Evolutionary conservation across 2,113 vertebrate species (phyloP), one percentile per base, ranked within the genome.

Genomic region (Romanogobio albipinnatus): DNA sequence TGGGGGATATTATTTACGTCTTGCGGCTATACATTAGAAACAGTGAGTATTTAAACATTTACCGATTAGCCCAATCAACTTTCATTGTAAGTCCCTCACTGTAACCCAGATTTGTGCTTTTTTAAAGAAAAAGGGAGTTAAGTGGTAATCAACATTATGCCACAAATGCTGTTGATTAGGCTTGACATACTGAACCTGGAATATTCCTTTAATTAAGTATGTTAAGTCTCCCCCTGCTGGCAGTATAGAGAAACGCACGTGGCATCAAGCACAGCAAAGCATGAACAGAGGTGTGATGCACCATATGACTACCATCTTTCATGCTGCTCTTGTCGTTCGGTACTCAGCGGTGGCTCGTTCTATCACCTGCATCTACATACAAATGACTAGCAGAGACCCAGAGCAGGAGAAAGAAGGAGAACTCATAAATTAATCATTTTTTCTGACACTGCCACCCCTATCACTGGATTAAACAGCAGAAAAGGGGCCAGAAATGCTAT

Each of bases 281-380:
- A 76, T 24, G 13, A 66, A 66, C 56, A 36, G 22, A 8, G 14
- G 9, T 10, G 43, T 26, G 36, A 29, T 61, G 9, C 62, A 43
- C 59, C 45, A 71, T 43, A 70, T 45, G 47, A 66, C 9, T 24
- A 59, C 15, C 22, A 79, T 79, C 8, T 33, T 53, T 45, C 51
- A 59, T 79, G 62, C 33, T 53, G 47, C 45, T 81, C 22, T n/a
- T 45, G 5, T 45, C 14, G 15, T 13, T 24, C 19, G 6, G 26
- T 49, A 1, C 47, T 71, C 19, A 71, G 80, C 39, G 4, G 39
- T 66, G 59, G 78, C 59, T 82, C 11, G 7, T 58, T 82, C 29
- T 82, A 43, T 82, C 64, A 26, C 64, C 22, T 53, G 49, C 66
- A 39, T 82, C 80, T 70, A 82, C 80, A 82, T 82, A 10, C 49